Conservation (phyloP, 2,797 vertebrate genomes). For the Phyllotis vaccarum region DNA sequence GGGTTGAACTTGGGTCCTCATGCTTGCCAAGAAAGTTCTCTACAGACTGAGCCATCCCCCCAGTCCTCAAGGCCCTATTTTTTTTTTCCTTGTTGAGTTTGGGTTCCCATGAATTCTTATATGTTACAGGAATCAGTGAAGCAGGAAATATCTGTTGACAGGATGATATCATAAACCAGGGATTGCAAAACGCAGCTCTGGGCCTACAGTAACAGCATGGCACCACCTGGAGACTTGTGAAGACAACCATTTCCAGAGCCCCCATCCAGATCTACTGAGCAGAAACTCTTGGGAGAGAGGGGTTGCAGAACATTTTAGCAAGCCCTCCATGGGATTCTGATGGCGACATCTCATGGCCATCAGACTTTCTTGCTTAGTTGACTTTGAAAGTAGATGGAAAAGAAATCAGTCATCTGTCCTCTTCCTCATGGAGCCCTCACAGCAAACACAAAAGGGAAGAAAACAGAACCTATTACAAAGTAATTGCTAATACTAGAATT, state of each 20-base stretch:
- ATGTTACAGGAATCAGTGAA: not conserved
- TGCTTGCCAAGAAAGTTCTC: no score
- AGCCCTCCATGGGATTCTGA: not conserved
- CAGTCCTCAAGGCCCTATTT: not conserved
- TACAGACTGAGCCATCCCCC: not conserved
- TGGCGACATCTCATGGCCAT: not conserved
- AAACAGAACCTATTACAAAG: not conserved
- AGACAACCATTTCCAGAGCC: not conserved
- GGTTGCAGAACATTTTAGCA: not conserved
- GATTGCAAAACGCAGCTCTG: not conserved
- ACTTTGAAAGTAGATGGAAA: slow-evolving; percentile 52
- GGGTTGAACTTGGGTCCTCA: not conserved
- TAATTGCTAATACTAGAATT: slow-evolving; percentile 14
- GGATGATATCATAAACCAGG: not conserved
- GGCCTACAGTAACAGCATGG: not conserved
- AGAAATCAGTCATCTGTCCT: not conserved
- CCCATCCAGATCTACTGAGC: not conserved
- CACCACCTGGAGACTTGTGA: not conserved
- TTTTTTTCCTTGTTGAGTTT: slow-evolving; percentile 9
- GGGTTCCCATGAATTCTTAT: not conserved
- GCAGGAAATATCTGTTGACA: not conserved
- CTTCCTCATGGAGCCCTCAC: slow-evolving; percentile 32
- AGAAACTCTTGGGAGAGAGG: not conserved
- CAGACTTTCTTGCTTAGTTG: not conserved
- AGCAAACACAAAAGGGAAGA: slow-evolving; percentile 15